A percentile compares a stretch with the other conserved stretches of the same genome.
These are phyloP conservation scores for Pygocentrus nattereri DNA, from an alignment of 2,797 vertebrate genomes.

Conservation along the genomic window DNA sequence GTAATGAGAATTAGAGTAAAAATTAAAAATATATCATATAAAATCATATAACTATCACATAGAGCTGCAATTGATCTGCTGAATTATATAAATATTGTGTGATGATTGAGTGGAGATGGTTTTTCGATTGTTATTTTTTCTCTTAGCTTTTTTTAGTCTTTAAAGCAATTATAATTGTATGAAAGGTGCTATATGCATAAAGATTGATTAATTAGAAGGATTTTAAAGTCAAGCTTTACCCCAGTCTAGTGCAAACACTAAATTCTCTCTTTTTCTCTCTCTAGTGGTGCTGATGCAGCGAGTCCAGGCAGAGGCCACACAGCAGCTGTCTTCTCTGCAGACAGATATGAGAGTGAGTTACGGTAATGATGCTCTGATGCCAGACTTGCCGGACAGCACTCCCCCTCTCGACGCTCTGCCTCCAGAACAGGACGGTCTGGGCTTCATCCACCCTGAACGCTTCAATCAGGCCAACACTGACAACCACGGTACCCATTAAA, in stretches of 20 bases:
- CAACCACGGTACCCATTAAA: conserved; percentile 87
- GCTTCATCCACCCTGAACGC: conserved; percentile 94
- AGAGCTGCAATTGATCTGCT: too few relatives aligned
- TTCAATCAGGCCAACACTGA: conserved; percentile 97
- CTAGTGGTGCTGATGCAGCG: conserved; percentile 91
- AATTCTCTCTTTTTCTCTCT: conserved; percentile 21
- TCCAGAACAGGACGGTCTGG: conserved; percentile 87
- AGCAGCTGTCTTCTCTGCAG: conserved; percentile 94
- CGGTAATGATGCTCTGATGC: conserved; percentile 96
- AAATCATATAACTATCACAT: too few relatives aligned
- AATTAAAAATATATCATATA: too few relatives aligned
- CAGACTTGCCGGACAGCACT: conserved; percentile 91
- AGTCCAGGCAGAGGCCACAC: conserved; percentile 92
- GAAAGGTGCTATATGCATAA: neutral
- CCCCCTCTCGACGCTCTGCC: conserved; percentile 89
- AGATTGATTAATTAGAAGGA: neutral
- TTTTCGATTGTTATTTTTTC: too few relatives aligned
- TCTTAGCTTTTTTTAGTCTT: too few relatives aligned
- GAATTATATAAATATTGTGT: too few relatives aligned
- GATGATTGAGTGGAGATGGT: too few relatives aligned
- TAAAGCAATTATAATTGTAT: too few relatives aligned
- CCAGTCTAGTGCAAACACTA: neutral
- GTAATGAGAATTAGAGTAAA: too few relatives aligned
- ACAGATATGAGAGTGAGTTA: conserved; percentile 93
- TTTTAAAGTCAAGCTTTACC: neutral